Evolutionary conservation across 2,797 vertebrate genomes (phyloP).

Genomic region (Percopsis omiscomaycus): DNA sequence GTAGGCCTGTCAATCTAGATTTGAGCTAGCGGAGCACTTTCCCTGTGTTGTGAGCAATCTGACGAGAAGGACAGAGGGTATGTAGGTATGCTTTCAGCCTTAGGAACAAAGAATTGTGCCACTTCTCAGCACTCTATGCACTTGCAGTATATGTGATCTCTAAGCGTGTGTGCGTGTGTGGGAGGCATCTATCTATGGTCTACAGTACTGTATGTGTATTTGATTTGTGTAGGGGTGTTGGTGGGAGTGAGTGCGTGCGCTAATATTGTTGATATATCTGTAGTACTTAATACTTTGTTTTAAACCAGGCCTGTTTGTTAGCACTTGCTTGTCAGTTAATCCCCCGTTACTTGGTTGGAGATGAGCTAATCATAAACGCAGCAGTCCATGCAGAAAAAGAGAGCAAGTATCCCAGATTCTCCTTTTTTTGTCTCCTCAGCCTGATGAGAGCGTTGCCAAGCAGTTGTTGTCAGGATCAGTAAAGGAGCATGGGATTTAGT

Average conservation of each 20-base stretch:
- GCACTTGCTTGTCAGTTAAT: slow-evolving; percentile 22
- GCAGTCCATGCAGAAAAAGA: slow-evolving; percentile 27
- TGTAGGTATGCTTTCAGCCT: slow-evolving; percentile 49
- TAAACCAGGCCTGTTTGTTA: slow-evolving; percentile 6
- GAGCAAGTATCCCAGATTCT: slow-evolving; percentile 45
- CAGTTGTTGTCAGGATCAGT: slow-evolving; percentile 68
- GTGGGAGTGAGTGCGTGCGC: slow-evolving; percentile 18
- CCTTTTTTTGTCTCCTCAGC: slow-evolving; percentile 47
- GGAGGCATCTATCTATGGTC: background rate
- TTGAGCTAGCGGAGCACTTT: slow-evolving; percentile 67
- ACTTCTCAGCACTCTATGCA: slow-evolving; percentile 31
- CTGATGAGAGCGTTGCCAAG: slow-evolving; percentile 69
- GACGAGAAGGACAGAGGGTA: slow-evolving; percentile 47
- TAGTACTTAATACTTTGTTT: slow-evolving; percentile 29
- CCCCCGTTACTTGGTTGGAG: slow-evolving; percentile 28
- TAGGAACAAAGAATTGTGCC: slow-evolving; percentile 60
- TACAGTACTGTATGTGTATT: slow-evolving; percentile 22
- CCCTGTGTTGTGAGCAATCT: slow-evolving; percentile 64
- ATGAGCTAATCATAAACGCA: slow-evolving; percentile 42
- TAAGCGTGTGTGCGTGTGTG: slow-evolving; percentile 37
- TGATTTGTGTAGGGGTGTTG: slow-evolving; percentile 14
- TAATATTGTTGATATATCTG: slow-evolving; percentile 33
- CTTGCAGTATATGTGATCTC: slow-evolving; percentile 44
- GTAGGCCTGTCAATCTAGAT: slow-evolving; percentile 74
- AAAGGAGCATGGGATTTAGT: slow-evolving; percentile 70